These are phyloP conservation scores for Drosophila austrosaltans DNA, from an alignment of 2,888 invertebrate genomes.

Conservation along the genomic window DNA sequence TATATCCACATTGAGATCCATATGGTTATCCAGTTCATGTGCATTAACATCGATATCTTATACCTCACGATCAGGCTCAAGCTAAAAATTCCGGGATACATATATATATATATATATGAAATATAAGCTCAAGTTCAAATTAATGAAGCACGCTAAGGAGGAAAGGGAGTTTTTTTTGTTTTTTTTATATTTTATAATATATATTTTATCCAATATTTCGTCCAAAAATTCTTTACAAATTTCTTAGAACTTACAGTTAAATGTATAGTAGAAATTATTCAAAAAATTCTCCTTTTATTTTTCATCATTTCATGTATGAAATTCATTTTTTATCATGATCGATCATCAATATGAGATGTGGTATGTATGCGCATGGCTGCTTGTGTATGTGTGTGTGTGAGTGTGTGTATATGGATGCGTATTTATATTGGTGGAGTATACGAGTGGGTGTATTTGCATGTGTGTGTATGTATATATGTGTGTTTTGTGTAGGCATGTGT, in stretches of 20 bases:
- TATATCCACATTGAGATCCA: no score
- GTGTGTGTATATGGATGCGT: conserved; percentile 28
- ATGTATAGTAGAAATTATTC: conserved; percentile 80
- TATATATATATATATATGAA: not conserved
- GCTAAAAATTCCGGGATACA: conserved; percentile 7
- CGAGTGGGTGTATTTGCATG: conserved; percentile 30
- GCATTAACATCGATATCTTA: conserved; percentile 7
- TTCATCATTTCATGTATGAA: conserved; percentile 63
- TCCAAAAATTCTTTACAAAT: conserved; percentile 79
- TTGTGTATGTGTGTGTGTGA: conserved; percentile 31
- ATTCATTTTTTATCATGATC: conserved; percentile 66
- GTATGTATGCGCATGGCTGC: conserved; percentile 69
- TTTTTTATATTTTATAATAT: conserved; percentile 75
- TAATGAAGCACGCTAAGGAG: conserved; percentile 64
- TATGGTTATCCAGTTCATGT: not conserved
- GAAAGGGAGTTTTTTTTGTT: conserved; percentile 29
- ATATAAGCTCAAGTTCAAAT: conserved; percentile 5
- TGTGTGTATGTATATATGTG: conserved; percentile 23
- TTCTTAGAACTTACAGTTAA: conserved; percentile 80
- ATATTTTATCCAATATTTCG: conserved; percentile 79
- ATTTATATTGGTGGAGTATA: conserved; percentile 13
- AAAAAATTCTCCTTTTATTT: conserved; percentile 64
- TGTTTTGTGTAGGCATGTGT: conserved; percentile 25
- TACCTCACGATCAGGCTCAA: not conserved
- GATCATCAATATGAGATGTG: conserved; percentile 78